Base-by-base conservation (phyloP, 92 coral and sea anemone species). In the Phenganax marumi region DNA sequence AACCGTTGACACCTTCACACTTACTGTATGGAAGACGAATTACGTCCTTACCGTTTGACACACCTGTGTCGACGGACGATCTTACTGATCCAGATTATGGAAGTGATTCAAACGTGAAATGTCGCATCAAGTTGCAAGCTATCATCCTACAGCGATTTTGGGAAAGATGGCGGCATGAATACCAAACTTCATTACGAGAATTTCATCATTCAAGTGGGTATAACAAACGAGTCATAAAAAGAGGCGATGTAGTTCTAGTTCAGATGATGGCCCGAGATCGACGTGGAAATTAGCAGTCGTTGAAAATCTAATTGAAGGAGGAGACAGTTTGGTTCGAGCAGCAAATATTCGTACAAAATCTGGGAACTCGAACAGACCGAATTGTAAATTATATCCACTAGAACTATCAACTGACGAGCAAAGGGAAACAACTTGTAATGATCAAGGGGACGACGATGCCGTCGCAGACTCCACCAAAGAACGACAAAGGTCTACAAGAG, bases 291-390 rank as follows among this genome's bases (percentile, higher is more conserved):
- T 88, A 25, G 88, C 83, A 18, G 91, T 88, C 39, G 74, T 88
- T 55, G 91, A 88, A 57, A 64, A 63, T 65, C 69, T 88, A 19
- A 77, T 80, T 22, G 22, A n/a, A 43, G 88, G 88, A 78, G 82
- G 83, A 8, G 85, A 88, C 76, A 81, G 87, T 23, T 66, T 84
- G 43, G 85, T 88, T 48, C 79, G 85, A 47, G 88, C 90, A 16
- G 88, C 88, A 70, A 73, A 84, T 76, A 88, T 88, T 70, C 85
- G 88, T 50, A 88, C 88, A 70, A 88, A 74, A 17, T 73, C 76
- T 13, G 88, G 83, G 16, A n/a, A 63, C 48, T 84, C 83, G 46
- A 88, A 84, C 63, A 73, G 87, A 22, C 90, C 87, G 48, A 69
- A 82, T 39, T 50, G 84, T 13, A 84, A 79, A 73, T 85, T 84